A percentile compares a stretch with the other conserved stretches of the same genome.
These are phyloP conservation scores for Prolemur simus DNA, from an alignment of 2,113 vertebrate species.

Conservation along the genomic window DNA sequence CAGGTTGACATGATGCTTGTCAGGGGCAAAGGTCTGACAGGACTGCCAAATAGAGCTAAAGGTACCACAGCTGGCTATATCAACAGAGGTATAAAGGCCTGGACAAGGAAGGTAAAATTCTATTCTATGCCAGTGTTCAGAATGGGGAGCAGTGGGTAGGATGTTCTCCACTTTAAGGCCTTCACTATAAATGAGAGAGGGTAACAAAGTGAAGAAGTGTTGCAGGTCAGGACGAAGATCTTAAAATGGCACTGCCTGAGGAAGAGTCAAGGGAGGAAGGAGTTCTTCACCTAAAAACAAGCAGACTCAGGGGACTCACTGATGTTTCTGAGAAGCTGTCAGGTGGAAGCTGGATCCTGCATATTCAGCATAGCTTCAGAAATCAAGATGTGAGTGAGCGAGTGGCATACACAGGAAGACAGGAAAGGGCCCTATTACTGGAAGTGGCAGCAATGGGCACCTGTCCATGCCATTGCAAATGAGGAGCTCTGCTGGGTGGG, in stretches of 20 bases:
- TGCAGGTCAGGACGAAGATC: neutral
- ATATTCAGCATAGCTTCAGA: neutral
- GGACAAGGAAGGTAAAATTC: neutral
- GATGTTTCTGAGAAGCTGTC: neutral
- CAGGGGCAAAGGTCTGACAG: neutral
- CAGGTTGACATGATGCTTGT: neutral
- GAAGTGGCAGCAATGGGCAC: neutral
- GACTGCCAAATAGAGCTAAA: neutral
- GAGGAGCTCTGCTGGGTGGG: neutral
- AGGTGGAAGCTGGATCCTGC: neutral
- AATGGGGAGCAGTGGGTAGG: neutral
- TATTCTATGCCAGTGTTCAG: neutral
- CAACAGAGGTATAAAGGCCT: neutral
- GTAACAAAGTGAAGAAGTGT: neutral
- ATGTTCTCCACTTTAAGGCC: neutral
- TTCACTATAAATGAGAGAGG: neutral
- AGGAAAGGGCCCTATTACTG: neutral
- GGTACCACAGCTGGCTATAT: neutral
- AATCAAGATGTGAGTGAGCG: neutral
- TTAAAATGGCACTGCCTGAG: neutral
- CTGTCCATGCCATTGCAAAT: neutral
- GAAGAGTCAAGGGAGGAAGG: neutral
- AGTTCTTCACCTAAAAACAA: neutral
- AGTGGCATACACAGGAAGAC: neutral
- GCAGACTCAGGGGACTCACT: neutral